A percentile compares a stretch with the other conserved stretches of the same genome.
phyloP scores from a whole-genome alignment of 2,797 vertebrate species.

The Ataeniobius toweri region DNA sequence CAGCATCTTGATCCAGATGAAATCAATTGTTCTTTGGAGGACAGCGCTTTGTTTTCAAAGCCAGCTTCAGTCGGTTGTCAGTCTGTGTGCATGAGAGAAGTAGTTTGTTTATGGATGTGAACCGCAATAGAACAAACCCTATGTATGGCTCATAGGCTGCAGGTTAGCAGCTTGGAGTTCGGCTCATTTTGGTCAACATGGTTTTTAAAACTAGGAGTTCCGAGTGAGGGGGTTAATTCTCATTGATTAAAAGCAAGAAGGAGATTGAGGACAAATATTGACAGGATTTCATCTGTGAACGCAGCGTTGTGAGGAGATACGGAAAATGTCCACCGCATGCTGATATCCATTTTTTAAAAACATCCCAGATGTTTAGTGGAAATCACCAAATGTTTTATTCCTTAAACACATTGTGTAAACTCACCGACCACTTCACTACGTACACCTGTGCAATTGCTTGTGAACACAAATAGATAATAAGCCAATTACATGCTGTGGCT shows the following conservation, averaged over 20 bases:
- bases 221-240: background rate
- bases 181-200: background rate
- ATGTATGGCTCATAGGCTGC: too few species aligned
- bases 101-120: background rate
- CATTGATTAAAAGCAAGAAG: background rate
- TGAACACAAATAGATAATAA: background rate
- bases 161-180: background rate
- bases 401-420: background rate
- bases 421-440: background rate
- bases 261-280: background rate
- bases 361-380: background rate
- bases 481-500: background rate
- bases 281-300: background rate
- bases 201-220: background rate
- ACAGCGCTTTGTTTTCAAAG: constrained; percentile 24
- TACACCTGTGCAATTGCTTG: background rate
- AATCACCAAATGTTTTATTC: background rate
- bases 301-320: background rate
- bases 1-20: constrained; percentile 40
- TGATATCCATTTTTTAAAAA: background rate
- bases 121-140: background rate
- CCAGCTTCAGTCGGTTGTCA: background rate
- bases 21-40: constrained; percentile 27
- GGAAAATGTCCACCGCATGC: background rate
- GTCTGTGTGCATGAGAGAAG: background rate